Evolutionary conservation across 2,888 invertebrate genomes (phyloP), one percentile per base, ranked within the genome.

Genomic region (Nomada fabriciana): DNA sequence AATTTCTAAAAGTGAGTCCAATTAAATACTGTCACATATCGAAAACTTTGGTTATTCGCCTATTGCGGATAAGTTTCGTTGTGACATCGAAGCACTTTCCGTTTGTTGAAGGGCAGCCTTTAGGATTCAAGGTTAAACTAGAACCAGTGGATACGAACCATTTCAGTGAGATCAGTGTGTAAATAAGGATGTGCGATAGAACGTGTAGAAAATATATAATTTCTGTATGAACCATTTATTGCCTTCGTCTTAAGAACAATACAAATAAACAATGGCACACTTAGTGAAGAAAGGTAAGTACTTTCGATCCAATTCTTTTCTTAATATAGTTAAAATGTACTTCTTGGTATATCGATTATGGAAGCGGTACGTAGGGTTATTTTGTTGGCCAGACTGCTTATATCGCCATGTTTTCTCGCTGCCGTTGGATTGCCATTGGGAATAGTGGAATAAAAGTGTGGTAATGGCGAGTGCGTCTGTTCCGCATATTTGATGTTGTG

Each of bases 391-490:
- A 64, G 68, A 76, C 83, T 89, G 79, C 29, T 71, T 29, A 55
- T 23, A 68, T 70, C 72, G 75, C 85, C 82, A 75, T 69, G 67
- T 72, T 73, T 25, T 20, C 23, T 53, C n/a, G 53, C 63, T 86
- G 86, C 84, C 85, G 52, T 52, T 61, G 77, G 65, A 79, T 42
- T 77, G 78, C 11, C 59, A 70, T 20, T 69, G 29, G 83, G 72
- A 82, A 84, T 76, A 61, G 59, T 69, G 86, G 81, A 88, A 84
- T 64, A 64, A 70, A 47, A 88, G 80, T 88, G 86, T 88, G 83
- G 89, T 89, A 91, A 91, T 92, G 91, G 91, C 91, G 91, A 90
- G 88, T 92, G 92, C 92, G 92, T 92, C 92, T 90, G 86, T 91
- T 86, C 89, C 86, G 86, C 87, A 83, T 90, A 92, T 90, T 88